Percentiles rank a stretch among this genome's conserved stretches.
Evolutionary conservation across 2,113 vertebrate species (phyloP).

Genomic region (Perca schrenkii): DNA sequence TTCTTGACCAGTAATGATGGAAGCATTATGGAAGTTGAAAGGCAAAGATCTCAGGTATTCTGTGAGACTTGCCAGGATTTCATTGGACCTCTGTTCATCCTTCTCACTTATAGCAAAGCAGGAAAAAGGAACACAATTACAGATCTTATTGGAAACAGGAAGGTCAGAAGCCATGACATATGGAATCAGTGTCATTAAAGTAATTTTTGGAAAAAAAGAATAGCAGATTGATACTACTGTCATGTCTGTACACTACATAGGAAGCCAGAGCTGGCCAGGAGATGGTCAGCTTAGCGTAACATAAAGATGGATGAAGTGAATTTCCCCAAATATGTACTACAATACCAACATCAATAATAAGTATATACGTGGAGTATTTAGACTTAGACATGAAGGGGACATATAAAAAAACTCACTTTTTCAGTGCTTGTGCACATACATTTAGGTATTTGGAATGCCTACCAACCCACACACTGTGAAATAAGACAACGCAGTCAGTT

Average conservation of each 20-base stretch:
- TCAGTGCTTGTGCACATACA: too few species aligned
- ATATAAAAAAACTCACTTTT: too few species aligned
- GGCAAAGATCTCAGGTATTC: slow-evolving; percentile 89
- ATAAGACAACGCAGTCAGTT: too few species aligned
- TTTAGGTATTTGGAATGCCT: too few species aligned
- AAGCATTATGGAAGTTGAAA: slow-evolving; percentile 91
- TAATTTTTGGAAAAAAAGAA: neutral
- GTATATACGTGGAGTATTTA: too few species aligned
- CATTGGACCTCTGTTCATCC: slow-evolving; percentile 85
- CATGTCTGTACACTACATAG: neutral
- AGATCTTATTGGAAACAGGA: neutral
- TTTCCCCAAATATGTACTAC: neutral
- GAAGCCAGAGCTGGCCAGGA: neutral
- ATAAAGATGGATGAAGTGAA: neutral
- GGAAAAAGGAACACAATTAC: neutral
- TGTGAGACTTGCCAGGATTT: slow-evolving; percentile 86
- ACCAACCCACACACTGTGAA: too few species aligned
- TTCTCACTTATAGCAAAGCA: slow-evolving; percentile 75
- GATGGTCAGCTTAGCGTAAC: neutral
- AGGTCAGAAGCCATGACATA: neutral
- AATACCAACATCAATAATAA: neutral
- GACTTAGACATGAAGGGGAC: too few species aligned
- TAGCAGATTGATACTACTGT: neutral
- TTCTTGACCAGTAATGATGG: slow-evolving; percentile 93
- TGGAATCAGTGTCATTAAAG: neutral